Evolutionary conservation across 2,113 vertebrate species (phyloP).

Genomic region (Pica pica): DNA sequence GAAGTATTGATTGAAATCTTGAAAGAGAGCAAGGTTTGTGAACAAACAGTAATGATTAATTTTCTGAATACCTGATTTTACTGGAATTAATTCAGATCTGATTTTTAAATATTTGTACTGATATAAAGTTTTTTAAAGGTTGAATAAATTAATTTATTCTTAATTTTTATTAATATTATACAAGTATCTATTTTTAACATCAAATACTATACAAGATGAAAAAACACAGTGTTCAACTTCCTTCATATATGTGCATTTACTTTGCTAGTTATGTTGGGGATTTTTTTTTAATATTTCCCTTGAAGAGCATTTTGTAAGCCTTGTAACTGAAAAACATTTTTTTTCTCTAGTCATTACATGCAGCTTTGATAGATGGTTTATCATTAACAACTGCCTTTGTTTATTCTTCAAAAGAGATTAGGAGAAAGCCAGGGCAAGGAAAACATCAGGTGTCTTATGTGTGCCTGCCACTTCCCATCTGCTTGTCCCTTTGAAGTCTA

Average conservation of each 20-base stretch:
- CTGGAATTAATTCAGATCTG: not conserved
- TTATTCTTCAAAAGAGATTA: slow-evolving; percentile 17
- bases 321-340: not conserved
- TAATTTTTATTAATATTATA: not conserved
- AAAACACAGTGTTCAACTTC: not conserved
- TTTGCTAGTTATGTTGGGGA: not conserved
- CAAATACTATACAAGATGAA: not conserved
- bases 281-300: not conserved
- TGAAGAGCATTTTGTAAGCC: not conserved
- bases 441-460: not conserved
- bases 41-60: not conserved
- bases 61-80: not conserved
- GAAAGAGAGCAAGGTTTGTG: slow-evolving; percentile 87
- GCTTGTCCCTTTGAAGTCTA: not conserved
- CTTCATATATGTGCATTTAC: not conserved
- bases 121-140: not conserved
- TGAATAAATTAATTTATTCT: not conserved
- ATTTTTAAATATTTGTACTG: not conserved
- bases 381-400: slow-evolving; percentile 13
- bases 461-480: not conserved
- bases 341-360: not conserved
- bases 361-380: not conserved
- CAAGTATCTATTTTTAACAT: not conserved
- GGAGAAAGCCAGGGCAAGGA: not conserved
- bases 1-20: slow-evolving; percentile 87